phyloP scores from a whole-genome alignment of 2,888 invertebrate genomes.

The Plemyria rubiginata region DNA sequence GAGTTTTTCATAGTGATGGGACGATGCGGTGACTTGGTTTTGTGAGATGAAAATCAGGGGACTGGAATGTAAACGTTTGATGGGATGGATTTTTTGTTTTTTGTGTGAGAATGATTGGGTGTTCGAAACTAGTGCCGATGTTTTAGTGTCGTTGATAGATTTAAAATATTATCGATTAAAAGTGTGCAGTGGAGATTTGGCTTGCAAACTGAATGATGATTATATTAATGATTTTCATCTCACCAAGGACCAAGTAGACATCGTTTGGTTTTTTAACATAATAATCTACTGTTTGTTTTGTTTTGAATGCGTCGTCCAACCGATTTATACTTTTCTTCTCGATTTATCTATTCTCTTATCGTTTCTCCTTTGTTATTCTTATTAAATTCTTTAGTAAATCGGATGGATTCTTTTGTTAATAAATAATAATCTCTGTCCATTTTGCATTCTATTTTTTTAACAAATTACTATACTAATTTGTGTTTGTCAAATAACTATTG shows the following conservation, averaged over 20 bases:
- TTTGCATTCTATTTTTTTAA: not conserved
- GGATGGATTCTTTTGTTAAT: slow-evolving; percentile 65
- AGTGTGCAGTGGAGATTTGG: no score
- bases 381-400: slow-evolving; percentile 40
- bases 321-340: slow-evolving; percentile 48
- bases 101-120: slow-evolving; percentile 2
- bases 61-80: not conserved
- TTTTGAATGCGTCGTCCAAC: slow-evolving; percentile 60
- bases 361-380: not conserved
- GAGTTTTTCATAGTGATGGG: slow-evolving; percentile 40
- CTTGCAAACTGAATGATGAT: no score
- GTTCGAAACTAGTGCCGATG: not conserved
- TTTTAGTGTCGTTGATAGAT: not conserved
- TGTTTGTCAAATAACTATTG: slow-evolving; percentile 11
- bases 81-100: not conserved
- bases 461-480: slow-evolving; percentile 7
- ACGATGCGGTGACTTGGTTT: slow-evolving; percentile 41
- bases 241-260: slow-evolving; percentile 33
- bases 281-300: slow-evolving; percentile 46
- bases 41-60: slow-evolving; percentile 37
- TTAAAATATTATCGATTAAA: not conserved
- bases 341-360: not conserved
- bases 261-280: slow-evolving; percentile 34
- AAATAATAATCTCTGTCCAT: slow-evolving; percentile 42
- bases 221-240: slow-evolving; percentile 31